Conservation (phyloP, 2,888 invertebrate genomes). For the Chrysotoxum bicinctum region DNA sequence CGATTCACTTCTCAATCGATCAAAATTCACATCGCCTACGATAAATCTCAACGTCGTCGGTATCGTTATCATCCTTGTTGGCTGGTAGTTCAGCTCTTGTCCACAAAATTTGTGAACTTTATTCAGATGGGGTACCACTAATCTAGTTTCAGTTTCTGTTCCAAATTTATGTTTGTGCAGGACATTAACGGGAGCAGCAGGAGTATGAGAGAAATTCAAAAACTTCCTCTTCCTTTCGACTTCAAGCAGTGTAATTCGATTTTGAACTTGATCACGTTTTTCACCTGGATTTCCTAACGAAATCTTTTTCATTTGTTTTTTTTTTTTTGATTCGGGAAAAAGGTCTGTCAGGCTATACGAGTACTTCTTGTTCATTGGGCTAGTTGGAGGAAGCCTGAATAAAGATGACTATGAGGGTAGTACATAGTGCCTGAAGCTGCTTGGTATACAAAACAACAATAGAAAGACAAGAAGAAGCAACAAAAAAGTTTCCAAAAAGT, state of each 20-base stretch:
- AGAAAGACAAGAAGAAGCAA: constrained; percentile 10
- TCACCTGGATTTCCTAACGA: constrained; percentile 77
- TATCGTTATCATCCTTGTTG: background rate
- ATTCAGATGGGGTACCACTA: constrained; percentile 69
- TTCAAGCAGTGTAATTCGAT: constrained; percentile 57
- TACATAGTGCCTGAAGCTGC: constrained; percentile 5
- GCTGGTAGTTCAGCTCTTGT: background rate
- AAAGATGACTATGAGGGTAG: constrained; percentile 50
- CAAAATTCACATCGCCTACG: constrained; percentile 60
- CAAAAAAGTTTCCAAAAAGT: constrained; percentile 5
- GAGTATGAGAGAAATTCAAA: constrained; percentile 29
- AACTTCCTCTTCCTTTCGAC: constrained; percentile 33
- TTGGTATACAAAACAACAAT: constrained; percentile 50
- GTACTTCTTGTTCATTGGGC: background rate
- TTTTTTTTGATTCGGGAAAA: background rate
- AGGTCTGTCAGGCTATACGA: too few species aligned
- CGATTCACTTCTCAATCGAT: constrained; percentile 49
- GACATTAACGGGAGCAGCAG: constrained; percentile 30
- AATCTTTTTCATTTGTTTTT: constrained; percentile 35
- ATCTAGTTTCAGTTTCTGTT: constrained; percentile 61
- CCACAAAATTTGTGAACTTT: constrained; percentile 67
- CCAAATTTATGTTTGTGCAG: constrained; percentile 53
- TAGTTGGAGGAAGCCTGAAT: constrained; percentile 27
- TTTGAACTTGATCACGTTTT: constrained; percentile 77
- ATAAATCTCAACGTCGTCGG: background rate